Percentiles rank a stretch among this genome's conserved stretches.
These are phyloP conservation scores for Drosophila algonquin DNA, from an alignment of 2,888 invertebrate species.

Conservation along the genomic window DNA sequence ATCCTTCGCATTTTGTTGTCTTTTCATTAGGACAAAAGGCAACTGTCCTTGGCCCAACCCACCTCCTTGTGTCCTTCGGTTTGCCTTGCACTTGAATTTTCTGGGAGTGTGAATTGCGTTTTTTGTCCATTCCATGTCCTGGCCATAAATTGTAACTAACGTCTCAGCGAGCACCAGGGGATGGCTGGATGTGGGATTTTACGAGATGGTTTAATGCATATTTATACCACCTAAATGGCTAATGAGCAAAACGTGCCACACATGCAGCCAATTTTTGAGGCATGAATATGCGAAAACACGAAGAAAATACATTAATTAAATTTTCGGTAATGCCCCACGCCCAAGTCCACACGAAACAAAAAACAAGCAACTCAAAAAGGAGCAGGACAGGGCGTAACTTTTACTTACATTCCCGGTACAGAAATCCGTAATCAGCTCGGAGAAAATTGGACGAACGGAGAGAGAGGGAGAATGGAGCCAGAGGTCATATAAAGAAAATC, in stretches of 20 bases:
- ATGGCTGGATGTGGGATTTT: slow-evolving; percentile 9
- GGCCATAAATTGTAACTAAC: slow-evolving; percentile 64
- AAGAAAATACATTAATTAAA: slow-evolving; percentile 77
- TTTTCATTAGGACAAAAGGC: slow-evolving; percentile 46
- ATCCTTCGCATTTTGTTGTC: slow-evolving; percentile 43
- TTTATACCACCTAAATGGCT: slow-evolving; percentile 73
- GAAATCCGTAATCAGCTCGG: slow-evolving; percentile 10
- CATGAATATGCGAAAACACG: slow-evolving; percentile 79
- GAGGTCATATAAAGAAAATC: slow-evolving; percentile 46
- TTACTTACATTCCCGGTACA: slow-evolving; percentile 48
- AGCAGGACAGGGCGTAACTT: slow-evolving; percentile 58
- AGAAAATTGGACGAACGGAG: not conserved
- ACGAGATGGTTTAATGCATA: slow-evolving; percentile 63
- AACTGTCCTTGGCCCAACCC: slow-evolving; percentile 39
- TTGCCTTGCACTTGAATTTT: slow-evolving; percentile 56
- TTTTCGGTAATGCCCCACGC: slow-evolving; percentile 51
- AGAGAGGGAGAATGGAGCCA: not conserved
- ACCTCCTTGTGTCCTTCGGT: slow-evolving; percentile 17
- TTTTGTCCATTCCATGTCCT: slow-evolving; percentile 41
- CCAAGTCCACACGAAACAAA: not conserved
- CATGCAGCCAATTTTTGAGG: slow-evolving; percentile 56
- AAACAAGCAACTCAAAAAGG: slow-evolving; percentile 54
- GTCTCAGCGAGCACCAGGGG: slow-evolving; percentile 47
- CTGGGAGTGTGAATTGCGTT: slow-evolving; percentile 6
- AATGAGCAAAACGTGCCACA: slow-evolving; percentile 75